Base-by-base conservation (phyloP, 2,888 invertebrate species). In the Limnephilus marmoratus region DNA sequence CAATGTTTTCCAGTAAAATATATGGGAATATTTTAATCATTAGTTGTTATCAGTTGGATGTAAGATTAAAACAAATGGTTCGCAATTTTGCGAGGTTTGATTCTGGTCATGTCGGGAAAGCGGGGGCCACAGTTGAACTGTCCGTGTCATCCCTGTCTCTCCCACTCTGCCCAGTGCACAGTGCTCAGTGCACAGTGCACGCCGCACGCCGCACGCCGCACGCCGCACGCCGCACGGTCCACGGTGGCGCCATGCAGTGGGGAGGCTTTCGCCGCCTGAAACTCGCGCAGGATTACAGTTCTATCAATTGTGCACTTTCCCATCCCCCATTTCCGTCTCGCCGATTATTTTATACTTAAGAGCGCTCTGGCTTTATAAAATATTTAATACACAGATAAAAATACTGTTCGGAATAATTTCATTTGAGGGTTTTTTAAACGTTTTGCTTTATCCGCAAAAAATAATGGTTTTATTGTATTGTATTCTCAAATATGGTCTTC, bases 291-390 rank as follows among this genome's bases (percentile, higher is more conserved):
- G 37, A 83, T 37, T 83, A 49, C 49, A 18, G 87, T 87, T 87
- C 45, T 87, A 68, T 68, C 87, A 53, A 86, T 86, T n/a, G 86
- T 49, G 86, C 49, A 87, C 68, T 31, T 87, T 68, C 87, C 24
- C 29, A 87, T 87, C 3, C 24, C 24, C 45, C 45, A 53, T 87
- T 87, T 53, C 87, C 49, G 18, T 49, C 86, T 9, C n/a, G 34
- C 41, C 85, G 85, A 49, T 86, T 86, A 86, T 86, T 86, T 49
- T 49, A 53, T 11, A 86, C 29, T 83, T 83, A n/a, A 49, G 29
- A 29, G 29, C 53, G 12, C 86, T 41, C 49, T 24, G 86, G 31
- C 53, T 53, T 86, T n/a, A 31, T 29, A 45, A 49, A 49, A 45
- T 49, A 49, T 86, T 53, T 53, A 49, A 53, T 86, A 86, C 86